phyloP scores from a whole-genome alignment of 2,797 vertebrate species.

The Distichodus sexfasciatus region DNA sequence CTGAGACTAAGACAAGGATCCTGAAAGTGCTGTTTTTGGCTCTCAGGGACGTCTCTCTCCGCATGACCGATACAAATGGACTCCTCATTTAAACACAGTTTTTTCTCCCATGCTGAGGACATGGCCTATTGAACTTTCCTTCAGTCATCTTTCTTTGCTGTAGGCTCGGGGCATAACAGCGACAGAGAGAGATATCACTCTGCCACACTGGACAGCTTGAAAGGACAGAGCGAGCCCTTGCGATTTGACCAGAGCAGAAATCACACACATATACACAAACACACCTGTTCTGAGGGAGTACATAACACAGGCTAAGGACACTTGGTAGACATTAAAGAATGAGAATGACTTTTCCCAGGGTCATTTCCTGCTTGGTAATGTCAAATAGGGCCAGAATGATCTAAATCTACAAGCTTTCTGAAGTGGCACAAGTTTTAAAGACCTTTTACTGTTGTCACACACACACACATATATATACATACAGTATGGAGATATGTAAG shows the following conservation, averaged over 20 bases:
- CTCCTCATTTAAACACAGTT: constrained; percentile 35
- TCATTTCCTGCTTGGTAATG: no score
- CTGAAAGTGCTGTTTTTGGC: constrained; percentile 8
- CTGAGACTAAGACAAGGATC: constrained; percentile 10
- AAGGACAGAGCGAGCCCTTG: not conserved
- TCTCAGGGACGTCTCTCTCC: constrained; percentile 32
- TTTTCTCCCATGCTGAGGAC: constrained; percentile 13
- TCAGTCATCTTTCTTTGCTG: constrained; percentile 2
- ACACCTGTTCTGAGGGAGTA: not conserved
- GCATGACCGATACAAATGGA: constrained; percentile 25
- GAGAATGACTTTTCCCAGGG: not conserved
- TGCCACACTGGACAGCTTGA: constrained; percentile 3
- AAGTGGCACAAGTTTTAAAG: no score
- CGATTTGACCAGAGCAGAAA: constrained; percentile 2
- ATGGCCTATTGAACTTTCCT: constrained; percentile 4
- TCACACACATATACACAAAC: constrained; percentile 13
- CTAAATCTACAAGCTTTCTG: not conserved
- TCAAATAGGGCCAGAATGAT: not conserved
- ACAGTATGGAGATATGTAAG: no score
- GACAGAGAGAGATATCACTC: constrained; percentile 9
- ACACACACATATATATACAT: no score
- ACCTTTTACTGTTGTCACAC: no score
- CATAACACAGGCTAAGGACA: not conserved
- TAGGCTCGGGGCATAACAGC: constrained; percentile 11
- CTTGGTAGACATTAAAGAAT: not conserved